Conservation (phyloP, 2,113 vertebrate genomes). For the Odobenus rosmarus region DNA sequence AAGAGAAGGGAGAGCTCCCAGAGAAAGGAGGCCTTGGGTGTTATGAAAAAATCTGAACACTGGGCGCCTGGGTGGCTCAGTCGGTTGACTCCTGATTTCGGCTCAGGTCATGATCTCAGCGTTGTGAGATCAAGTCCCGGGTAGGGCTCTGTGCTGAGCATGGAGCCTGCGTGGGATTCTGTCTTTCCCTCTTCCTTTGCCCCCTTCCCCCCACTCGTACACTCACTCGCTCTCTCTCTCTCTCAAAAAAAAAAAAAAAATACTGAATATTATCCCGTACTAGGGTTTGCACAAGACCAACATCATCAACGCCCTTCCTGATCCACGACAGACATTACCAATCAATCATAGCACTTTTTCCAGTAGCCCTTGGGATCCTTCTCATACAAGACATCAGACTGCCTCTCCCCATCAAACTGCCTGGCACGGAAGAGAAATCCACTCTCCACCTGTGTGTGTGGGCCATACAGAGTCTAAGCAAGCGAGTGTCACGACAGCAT, state of each 20-base stretch:
- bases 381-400: background rate
- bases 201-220: background rate
- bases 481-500: background rate
- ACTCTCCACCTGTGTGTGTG: background rate
- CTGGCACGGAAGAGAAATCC: background rate
- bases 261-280: background rate
- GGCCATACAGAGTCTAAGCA: background rate
- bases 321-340: background rate
- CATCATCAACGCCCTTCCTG: background rate
- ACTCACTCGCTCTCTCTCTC: background rate
- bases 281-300: background rate
- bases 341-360: background rate
- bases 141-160: background rate
- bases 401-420: background rate
- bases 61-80: background rate
- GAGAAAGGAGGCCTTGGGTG: background rate
- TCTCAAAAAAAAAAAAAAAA: background rate
- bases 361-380: background rate
- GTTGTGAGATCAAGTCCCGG: background rate
- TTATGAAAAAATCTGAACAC: background rate
- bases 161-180: background rate
- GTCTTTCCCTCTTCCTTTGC: background rate
- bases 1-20: background rate
- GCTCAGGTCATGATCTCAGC: background rate
- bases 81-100: background rate